A percentile compares a stretch with the other conserved stretches of the same genome.
Conservation (phyloP, 1,140 invertebrate genomes). For the Anastrepha ludens region DNA sequence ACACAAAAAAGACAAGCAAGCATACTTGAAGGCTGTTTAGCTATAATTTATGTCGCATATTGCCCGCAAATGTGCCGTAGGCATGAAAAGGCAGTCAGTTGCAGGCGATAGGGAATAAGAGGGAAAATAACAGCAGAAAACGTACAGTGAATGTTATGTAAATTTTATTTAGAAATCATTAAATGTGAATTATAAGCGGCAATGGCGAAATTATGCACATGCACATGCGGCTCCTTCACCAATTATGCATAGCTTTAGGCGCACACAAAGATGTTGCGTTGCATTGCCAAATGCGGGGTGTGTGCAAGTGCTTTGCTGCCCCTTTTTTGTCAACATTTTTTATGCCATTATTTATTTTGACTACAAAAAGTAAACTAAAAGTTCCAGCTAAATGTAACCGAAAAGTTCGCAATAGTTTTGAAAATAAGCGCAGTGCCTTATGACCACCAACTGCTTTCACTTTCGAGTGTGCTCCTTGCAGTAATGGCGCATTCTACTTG, state of each 20-base stretch:
- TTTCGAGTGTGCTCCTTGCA: not conserved
- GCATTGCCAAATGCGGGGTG: not conserved
- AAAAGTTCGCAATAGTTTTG: conserved; percentile 21
- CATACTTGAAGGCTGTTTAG: conserved; percentile 31
- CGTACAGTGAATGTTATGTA: not conserved
- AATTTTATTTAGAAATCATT: conserved; percentile 52
- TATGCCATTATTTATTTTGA: not conserved
- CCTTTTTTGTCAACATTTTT: not conserved
- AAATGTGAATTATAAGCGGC: conserved; percentile 32
- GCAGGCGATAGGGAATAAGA: not conserved
- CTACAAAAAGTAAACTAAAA: not conserved
- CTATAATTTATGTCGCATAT: conserved; percentile 33
- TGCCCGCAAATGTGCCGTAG: conserved; percentile 20
- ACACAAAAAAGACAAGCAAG: not conserved
- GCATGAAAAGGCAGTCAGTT: conserved; percentile 20
- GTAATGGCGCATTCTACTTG: no score
- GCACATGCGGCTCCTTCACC: not conserved
- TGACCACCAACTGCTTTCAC: not conserved
- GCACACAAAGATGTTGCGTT: not conserved
- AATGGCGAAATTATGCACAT: conserved; percentile 11
- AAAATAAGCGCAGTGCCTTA: not conserved
- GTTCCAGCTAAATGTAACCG: not conserved
- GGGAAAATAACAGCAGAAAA: not conserved
- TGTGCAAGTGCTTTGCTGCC: not conserved
- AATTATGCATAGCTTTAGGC: conserved; percentile 41